Evolutionary conservation across 2,888 invertebrate species (phyloP), one percentile per base, ranked within the genome.

Genomic region (Buathra laborator): DNA sequence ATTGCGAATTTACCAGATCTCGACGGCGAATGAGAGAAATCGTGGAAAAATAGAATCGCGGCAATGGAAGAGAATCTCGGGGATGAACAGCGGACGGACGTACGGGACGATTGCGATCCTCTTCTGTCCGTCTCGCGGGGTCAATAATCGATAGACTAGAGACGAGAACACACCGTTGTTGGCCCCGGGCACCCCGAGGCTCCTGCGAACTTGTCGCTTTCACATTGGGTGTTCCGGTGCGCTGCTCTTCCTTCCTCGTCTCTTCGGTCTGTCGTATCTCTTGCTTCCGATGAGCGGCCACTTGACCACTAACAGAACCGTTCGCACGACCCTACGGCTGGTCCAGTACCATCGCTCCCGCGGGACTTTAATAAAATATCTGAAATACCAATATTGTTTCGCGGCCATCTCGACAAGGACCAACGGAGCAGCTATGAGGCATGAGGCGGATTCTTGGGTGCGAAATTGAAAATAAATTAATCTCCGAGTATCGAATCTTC

Each of bases 341-440:
- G 86, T 85, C 87, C 89, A 82, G 78, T 87, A 87, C 85, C 90
- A 83, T 84, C 85, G 87, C 88, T 89, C 89, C 87, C 89, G 86
- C 86, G 90, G 90, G 91, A 92, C 90, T 92, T 92, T 91, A 92
- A 93, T 92, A 93, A 92, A 93, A 93, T 92, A 92, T 93, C 89
- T 91, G 90, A 91, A 92, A 93, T 92, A 91, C 91, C 92, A 90
- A 91, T 92, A 92, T 92, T 92, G 91, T 92, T 90, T 90, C 88
- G 76, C 51, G 64, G 53, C 66, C 66, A 76, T 37, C 51, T 10
- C 64, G 75, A 64, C 75, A 9, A 32, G 51, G 9, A 14, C 59
- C 59, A 59, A 46, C 6, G 10, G 7, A 4, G 37, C 6, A 7
- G 43, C 37, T 37, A 16, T 32, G 6, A 48, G 59, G 6, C 14